These are phyloP conservation scores for Fratercula arctica DNA, from an alignment of 2,797 vertebrate genomes.

Conservation along the genomic window DNA sequence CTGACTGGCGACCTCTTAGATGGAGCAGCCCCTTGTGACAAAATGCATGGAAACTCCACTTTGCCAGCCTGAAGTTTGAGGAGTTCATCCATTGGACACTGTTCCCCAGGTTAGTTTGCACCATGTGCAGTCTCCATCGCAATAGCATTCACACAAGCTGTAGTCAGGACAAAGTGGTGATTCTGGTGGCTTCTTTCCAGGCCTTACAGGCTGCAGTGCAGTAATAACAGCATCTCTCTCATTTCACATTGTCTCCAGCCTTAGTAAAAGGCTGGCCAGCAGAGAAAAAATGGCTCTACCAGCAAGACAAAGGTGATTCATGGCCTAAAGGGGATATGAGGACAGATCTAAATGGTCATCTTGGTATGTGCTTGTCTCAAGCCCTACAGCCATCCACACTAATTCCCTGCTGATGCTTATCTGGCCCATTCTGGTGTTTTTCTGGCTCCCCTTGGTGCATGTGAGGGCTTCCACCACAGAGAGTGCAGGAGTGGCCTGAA, in stretches of 20 bases:
- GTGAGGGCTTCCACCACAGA: neutral
- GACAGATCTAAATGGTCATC: neutral
- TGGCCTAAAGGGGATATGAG: neutral
- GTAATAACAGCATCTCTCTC: neutral
- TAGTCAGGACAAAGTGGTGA: neutral
- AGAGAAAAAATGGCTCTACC: neutral
- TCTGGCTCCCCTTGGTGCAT: neutral
- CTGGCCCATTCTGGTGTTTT: neutral
- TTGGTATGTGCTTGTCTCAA: neutral
- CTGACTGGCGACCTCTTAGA: neutral
- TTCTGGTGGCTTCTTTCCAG: neutral
- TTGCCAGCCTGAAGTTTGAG: neutral
- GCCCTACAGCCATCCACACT: neutral
- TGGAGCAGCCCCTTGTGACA: neutral
- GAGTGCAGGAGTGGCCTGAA: neutral
- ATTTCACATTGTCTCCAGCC: neutral
- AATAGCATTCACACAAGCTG: neutral
- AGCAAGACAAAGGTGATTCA: neutral
- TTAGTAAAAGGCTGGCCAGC: neutral
- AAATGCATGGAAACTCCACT: neutral
- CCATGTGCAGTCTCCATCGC: neutral
- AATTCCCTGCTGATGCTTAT: neutral
- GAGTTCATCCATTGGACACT: accelerated
- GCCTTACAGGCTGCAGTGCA: neutral
- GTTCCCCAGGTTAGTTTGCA: neutral